A percentile compares a stretch with the other conserved stretches of the same genome.
Evolutionary conservation across 2,888 invertebrate genomes (phyloP).

Genomic region (Odontomyia ornata): DNA sequence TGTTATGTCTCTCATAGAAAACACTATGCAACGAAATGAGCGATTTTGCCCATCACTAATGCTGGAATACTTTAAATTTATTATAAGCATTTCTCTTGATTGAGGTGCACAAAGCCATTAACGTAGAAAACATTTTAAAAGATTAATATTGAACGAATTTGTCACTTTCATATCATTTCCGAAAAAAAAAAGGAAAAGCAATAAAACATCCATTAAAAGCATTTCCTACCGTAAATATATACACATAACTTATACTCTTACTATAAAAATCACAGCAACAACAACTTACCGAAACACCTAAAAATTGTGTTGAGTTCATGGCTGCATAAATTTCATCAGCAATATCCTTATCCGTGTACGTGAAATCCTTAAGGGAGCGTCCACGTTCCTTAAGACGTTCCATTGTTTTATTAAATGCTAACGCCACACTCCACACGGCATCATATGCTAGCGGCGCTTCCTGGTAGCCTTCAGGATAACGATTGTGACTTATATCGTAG

Average conservation of each 20-base stretch:
- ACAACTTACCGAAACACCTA: slow-evolving; percentile 92
- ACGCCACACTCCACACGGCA: slow-evolving; percentile 98
- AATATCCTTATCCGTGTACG: slow-evolving; percentile 93
- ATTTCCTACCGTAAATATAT: no score
- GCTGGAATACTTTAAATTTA: no score
- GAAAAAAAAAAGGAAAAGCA: neutral
- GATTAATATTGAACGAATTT: neutral
- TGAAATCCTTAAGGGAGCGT: slow-evolving; percentile 91
- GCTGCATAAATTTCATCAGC: slow-evolving; percentile 96
- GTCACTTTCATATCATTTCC: neutral
- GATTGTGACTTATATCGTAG: slow-evolving; percentile 85
- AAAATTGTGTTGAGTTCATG: slow-evolving; percentile 97
- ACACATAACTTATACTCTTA: neutral
- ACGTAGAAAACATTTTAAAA: neutral
- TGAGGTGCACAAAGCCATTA: no score
- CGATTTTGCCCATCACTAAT: no score
- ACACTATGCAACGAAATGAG: no score
- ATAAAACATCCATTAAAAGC: neutral
- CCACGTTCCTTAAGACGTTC: slow-evolving; percentile 80
- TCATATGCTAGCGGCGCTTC: slow-evolving; percentile 99
- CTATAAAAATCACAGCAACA: neutral
- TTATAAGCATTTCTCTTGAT: no score
- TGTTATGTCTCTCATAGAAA: no score
- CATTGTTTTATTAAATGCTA: slow-evolving; percentile 98
- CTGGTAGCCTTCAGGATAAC: slow-evolving; percentile 93